These are phyloP conservation scores for Dasysyrphus tricinctus DNA, from an alignment of 2,888 invertebrate genomes.

Conservation along the genomic window DNA sequence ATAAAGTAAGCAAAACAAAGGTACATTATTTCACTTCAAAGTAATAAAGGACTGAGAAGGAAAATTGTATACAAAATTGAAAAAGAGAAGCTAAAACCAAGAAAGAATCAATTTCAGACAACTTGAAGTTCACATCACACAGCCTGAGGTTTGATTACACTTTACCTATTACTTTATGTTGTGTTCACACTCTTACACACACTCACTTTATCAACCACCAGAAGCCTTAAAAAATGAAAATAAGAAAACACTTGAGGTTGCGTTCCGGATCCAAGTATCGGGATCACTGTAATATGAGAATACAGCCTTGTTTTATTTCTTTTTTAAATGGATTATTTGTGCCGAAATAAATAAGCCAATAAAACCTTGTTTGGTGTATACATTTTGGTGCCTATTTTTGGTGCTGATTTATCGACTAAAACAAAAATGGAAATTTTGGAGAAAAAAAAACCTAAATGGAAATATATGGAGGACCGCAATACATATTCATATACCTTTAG, in stretches of 20 bases:
- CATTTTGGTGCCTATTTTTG: background rate
- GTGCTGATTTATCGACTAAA: constrained; percentile 29
- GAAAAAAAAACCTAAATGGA: too few relatives aligned
- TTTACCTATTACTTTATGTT: background rate
- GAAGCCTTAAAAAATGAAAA: constrained; percentile 4
- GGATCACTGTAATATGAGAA: constrained; percentile 22
- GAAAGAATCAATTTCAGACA: constrained; percentile 10
- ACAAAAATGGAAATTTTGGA: constrained; percentile 2
- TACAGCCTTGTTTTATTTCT: background rate
- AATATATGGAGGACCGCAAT: background rate
- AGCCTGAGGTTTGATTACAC: constrained; percentile 35
- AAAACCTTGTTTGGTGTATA: constrained; percentile 16
- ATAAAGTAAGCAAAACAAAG: background rate
- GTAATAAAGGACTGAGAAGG: background rate
- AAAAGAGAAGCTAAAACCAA: background rate
- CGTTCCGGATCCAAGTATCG: background rate
- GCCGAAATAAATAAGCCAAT: constrained; percentile 31
- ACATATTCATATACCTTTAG: background rate
- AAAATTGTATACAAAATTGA: background rate
- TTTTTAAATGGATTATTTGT: constrained; percentile 17
- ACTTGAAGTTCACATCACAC: background rate
- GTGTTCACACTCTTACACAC: background rate
- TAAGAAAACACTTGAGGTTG: background rate
- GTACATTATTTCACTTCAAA: background rate
- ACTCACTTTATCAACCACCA: background rate